phyloP scores from a whole-genome alignment of 1,140 invertebrate species.

The Philopotamus ludificatus region DNA sequence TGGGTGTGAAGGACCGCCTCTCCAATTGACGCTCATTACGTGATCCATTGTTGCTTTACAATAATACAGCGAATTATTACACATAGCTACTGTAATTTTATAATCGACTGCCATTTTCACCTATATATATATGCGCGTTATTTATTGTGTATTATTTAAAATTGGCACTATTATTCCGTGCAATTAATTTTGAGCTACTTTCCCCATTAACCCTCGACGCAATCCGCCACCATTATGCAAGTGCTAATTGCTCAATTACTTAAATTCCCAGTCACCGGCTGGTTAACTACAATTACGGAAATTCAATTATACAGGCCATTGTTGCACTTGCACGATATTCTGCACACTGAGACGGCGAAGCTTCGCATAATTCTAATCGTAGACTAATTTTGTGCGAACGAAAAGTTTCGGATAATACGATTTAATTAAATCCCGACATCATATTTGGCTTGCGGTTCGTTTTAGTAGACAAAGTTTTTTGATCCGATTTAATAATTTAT shows the following conservation, averaged over 20 bases:
- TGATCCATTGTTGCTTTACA: slow-evolving; percentile 23
- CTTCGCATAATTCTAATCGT: slow-evolving; percentile 6
- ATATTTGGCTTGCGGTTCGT: too few species aligned
- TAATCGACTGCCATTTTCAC: slow-evolving; percentile 3
- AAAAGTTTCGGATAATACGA: too few species aligned
- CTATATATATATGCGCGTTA: not conserved
- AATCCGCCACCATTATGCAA: slow-evolving; percentile 22
- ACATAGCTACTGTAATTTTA: slow-evolving; percentile 17
- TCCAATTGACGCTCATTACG: slow-evolving; percentile 26
- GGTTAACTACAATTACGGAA: slow-evolving; percentile 36
- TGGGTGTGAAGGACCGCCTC: slow-evolving; percentile 8
- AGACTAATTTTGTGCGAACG: too few species aligned
- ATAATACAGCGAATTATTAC: slow-evolving; percentile 26
- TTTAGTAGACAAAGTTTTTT: too few species aligned
- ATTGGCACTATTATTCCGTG: not conserved
- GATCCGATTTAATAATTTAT: too few species aligned
- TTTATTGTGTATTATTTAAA: not conserved
- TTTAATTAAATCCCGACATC: too few species aligned
- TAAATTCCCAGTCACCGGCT: slow-evolving; percentile 18
- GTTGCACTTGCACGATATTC: slow-evolving; percentile 17
- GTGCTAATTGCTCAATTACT: slow-evolving; percentile 38
- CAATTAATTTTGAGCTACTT: not conserved
- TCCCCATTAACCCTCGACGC: not conserved
- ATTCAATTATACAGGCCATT: slow-evolving; percentile 40
- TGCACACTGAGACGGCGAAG: not conserved